Conservation (phyloP, 1,140 invertebrate genomes). For the Drosophila virilis region DNA sequence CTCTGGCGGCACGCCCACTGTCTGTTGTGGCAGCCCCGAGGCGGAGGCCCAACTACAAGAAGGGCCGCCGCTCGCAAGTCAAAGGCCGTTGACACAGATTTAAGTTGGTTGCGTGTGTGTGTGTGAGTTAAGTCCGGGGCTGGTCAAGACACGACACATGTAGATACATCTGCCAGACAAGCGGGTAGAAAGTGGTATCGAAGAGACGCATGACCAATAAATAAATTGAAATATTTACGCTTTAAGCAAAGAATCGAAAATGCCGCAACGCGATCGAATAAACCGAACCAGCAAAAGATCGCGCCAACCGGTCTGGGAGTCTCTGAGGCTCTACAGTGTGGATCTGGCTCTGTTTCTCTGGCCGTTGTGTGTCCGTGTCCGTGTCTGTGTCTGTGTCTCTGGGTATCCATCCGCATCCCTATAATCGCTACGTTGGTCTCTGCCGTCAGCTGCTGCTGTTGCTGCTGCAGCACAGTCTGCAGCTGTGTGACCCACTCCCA, state of each 20-base stretch:
- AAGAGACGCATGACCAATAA: constrained; percentile 74
- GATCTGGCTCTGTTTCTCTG: constrained; percentile 27
- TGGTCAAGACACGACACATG: constrained; percentile 71
- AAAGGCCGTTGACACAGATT: constrained; percentile 78
- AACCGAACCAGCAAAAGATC: constrained; percentile 12
- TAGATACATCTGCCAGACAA: constrained; percentile 59
- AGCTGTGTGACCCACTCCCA: constrained; percentile 79
- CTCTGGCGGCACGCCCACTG: constrained; percentile 53
- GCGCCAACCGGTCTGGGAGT: constrained; percentile 52
- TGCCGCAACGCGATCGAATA: constrained; percentile 11
- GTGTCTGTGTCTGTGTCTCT: constrained; percentile 14
- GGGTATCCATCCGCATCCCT: constrained; percentile 59
- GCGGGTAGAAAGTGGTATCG: constrained; percentile 42
- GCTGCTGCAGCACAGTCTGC: constrained; percentile 50
- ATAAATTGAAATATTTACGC: constrained; percentile 80
- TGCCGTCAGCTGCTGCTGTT: constrained; percentile 42
- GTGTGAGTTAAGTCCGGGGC: constrained; percentile 42
- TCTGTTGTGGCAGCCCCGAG: constrained; percentile 21
- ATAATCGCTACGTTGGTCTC: constrained; percentile 69
- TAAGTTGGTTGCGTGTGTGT: constrained; percentile 62
- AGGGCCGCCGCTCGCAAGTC: constrained; percentile 42
- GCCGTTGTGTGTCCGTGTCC: constrained; percentile 7
- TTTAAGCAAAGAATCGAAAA: constrained; percentile 61
- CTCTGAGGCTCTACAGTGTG: constrained; percentile 28
- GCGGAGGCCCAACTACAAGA: constrained; percentile 33